Percentiles rank a stretch among this genome's conserved stretches.
Evolutionary conservation across 2,797 vertebrate genomes (phyloP).

Genomic region (Pseudopleuronectes americanus): DNA sequence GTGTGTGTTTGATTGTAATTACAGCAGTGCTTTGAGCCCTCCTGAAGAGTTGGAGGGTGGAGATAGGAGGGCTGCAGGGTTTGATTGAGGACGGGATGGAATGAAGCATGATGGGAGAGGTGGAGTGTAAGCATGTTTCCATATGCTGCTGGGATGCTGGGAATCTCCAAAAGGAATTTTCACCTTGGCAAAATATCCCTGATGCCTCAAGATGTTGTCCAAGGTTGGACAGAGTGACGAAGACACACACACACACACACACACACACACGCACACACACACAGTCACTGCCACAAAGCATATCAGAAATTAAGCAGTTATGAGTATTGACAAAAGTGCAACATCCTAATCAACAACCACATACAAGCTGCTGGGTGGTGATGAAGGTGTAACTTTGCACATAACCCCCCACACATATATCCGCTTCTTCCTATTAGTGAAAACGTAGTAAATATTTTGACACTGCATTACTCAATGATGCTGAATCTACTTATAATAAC

Average conservation of each 20-base stretch:
- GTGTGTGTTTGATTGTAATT: constrained; percentile 88
- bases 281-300: constrained; percentile 49
- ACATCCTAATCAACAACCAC: constrained; percentile 61
- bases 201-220: constrained; percentile 60
- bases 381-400: constrained; percentile 32
- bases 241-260: constrained; percentile 29
- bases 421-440: no score
- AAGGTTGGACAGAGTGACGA: constrained; percentile 55
- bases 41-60: constrained; percentile 73
- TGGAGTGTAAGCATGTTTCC: constrained; percentile 67
- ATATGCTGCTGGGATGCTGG: constrained; percentile 76
- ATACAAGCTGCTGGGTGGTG: constrained; percentile 25
- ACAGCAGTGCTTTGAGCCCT: constrained; percentile 83
- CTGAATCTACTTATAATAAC: constrained; percentile 22
- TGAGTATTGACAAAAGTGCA: constrained; percentile 37
- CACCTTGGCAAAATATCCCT: constrained; percentile 61
- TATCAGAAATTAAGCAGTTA: constrained; percentile 53
- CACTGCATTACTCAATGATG: constrained; percentile 3
- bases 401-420: constrained; percentile 1
- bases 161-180: constrained; percentile 75
- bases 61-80: constrained; percentile 65
- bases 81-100: constrained; percentile 75
- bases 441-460: neutral
- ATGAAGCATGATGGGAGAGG: constrained; percentile 72
- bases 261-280: constrained; percentile 27